phyloP scores from a whole-genome alignment of 2,888 invertebrate species.

The Spicauda simplicius region DNA sequence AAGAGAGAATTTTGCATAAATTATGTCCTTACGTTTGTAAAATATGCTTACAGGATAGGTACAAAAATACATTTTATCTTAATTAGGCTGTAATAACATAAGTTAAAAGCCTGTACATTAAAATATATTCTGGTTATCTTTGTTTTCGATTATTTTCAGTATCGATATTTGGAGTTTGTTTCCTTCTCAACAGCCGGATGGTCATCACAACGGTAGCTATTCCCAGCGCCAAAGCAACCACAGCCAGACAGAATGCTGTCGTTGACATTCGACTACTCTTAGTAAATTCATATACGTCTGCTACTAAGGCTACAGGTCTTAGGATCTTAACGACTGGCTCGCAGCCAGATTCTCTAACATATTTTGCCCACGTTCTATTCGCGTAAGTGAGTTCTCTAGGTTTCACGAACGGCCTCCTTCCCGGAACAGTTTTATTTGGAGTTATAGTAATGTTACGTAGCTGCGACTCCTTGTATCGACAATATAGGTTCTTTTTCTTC shows the following conservation, averaged over 20 bases:
- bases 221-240: conserved; percentile 62
- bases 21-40: neutral
- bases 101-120: neutral
- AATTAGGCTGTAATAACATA: neutral
- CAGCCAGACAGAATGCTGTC: conserved; percentile 65
- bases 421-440: conserved; percentile 80
- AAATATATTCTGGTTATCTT: conserved; percentile 53
- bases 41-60: neutral
- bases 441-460: conserved; percentile 76
- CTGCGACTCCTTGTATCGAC: conserved; percentile 86
- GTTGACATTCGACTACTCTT: conserved; percentile 51
- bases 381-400: conserved; percentile 84
- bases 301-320: conserved; percentile 69
- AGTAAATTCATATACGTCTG: conserved; percentile 53
- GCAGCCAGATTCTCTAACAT: conserved; percentile 87
- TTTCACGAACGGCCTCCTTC: conserved; percentile 84
- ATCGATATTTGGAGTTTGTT: conserved; percentile 48
- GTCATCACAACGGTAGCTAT: conserved; percentile 69
- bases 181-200: conserved; percentile 61
- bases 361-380: conserved; percentile 90
- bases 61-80: conserved; percentile 19
- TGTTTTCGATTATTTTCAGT: conserved; percentile 67
- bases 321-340: conserved; percentile 81
- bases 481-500: conserved; percentile 86
- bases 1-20: conserved; percentile 7